Base-by-base conservation (phyloP, 2,797 vertebrate genomes). In the Ataeniobius toweri region DNA sequence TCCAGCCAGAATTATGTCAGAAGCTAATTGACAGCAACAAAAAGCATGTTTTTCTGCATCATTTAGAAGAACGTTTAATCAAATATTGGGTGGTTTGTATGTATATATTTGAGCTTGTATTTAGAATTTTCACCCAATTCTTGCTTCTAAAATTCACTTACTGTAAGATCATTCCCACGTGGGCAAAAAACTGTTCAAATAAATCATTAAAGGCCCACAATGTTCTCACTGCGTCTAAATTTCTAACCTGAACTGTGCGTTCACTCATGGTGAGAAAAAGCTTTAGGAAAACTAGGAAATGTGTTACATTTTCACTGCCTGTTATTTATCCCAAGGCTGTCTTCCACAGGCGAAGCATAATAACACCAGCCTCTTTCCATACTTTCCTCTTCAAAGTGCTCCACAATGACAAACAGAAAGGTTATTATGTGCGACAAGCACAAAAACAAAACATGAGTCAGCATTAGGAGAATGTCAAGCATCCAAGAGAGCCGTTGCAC, bases 391-490 rank as follows among this genome's bases (percentile, higher is more conserved):
- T 77, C 18, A 75, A 76, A 41, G 31, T 5, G 13, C 39, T 74
- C 72, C 71, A 59, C 31, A 53, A 67, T 31, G 69, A 74, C 83
- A 79, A 84, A 73, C 73, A 81, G 51, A 86, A 74, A 84, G 78
- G 46, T 68, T 77, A 72, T 68, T 76, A 70, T 31, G 72, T 83
- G 76, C 73, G 76, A 86, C 58, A 82, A 78, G 48, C 46, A 53
- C 48, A 75, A 74, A 74, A 59, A 74, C 78, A 77, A 58, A 86
- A 65, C 73, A 83, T 89, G 88, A 91, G 77, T 92, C 90, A 92
- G 88, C 84, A 82, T 51, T 58, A 51, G 51, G 63, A 75, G 76
- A 74, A 83, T 82, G 77, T 85, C 79, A 80, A 71, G 83, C 79
- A 71, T 73, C 80, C 70, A 73, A 74, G 44, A 82, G 79, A 73